Evolutionary conservation across 2,888 invertebrate species (phyloP), one percentile per base, ranked within the genome.

Genomic region (Crioceris asparagi): DNA sequence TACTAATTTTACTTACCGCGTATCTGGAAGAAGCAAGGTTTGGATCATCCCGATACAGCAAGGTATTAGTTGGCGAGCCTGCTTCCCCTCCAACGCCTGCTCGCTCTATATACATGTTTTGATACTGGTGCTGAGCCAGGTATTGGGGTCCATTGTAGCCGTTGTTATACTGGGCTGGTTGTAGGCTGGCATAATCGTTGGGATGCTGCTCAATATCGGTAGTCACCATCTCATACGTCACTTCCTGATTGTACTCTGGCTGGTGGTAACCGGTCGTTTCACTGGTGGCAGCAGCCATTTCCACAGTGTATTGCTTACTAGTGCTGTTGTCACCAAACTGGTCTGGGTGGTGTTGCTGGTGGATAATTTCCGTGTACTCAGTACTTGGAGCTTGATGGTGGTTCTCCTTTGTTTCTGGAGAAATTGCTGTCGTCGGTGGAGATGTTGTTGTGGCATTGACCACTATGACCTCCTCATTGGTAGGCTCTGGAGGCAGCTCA

Each of bases 181-280:
- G 77, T 43, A 79, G 59, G 46, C 75, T 75, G 1, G 77, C 75
- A 50, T 77, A 78, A 71, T 78, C 46, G n/a, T n/a, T n/a, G 54
- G 66, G 40, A 38, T 60, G 60, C 41, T 66, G 61, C 30, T 52
- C 51, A 5, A 50, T 48, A 4, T 38, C 40, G 17, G 16, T 40
- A 15, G 43, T n/a, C 4, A 46, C 36, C 7, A 43, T 36, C 2
- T 40, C 32, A n/a, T 47, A 44, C 11, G 38, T 38, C 2, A 47
- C 43, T 12, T 49, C 45, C 33, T 47, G 46, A 3, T 44, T 29
- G 29, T 40, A 40, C 4, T 26, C 40, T 1, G 30, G 17, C 11
- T 39, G 31, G 15, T 35, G 30, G 19, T 40, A 43, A 11, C 26
- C 30, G n/a, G n/a, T n/a, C n/a, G n/a, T n/a, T n/a, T n/a, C n/a